phyloP scores from a whole-genome alignment of 2,113 vertebrate genomes.

The Eptesicus fuscus region DNA sequence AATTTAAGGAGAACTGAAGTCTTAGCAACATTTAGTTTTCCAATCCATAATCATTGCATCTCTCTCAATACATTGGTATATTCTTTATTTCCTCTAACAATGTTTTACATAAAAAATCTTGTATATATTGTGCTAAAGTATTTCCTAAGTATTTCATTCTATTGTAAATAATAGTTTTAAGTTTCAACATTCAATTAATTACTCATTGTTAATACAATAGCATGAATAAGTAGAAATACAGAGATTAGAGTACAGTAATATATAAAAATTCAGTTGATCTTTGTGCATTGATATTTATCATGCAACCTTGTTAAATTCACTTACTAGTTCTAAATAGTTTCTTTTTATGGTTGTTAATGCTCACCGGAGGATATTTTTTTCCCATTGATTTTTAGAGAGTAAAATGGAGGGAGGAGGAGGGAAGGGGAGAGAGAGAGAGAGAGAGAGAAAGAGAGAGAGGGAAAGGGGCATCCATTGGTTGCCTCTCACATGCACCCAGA shows the following conservation, averaged over 20 bases:
- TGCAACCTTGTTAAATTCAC: background rate
- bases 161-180: background rate
- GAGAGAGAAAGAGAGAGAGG: too few species aligned
- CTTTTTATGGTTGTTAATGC: too few species aligned
- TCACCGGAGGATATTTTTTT: too few species aligned
- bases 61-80: background rate
- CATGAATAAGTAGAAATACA: background rate
- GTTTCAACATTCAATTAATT: background rate
- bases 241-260: background rate
- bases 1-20: background rate
- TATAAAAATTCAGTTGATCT: background rate
- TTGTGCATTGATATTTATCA: background rate
- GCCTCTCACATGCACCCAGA: too few species aligned
- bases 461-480: too few species aligned
- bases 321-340: background rate
- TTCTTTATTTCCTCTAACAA: background rate
- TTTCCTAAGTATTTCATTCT: background rate
- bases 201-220: background rate
- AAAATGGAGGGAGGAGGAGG: too few species aligned
- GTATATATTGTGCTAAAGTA: background rate
- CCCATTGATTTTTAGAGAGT: too few species aligned
- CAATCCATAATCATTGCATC: background rate
- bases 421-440: too few species aligned
- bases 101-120: background rate
- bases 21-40: background rate